Evolutionary conservation across 2,113 vertebrate genomes (phyloP).

Genomic region (Theristicus caerulescens): DNA sequence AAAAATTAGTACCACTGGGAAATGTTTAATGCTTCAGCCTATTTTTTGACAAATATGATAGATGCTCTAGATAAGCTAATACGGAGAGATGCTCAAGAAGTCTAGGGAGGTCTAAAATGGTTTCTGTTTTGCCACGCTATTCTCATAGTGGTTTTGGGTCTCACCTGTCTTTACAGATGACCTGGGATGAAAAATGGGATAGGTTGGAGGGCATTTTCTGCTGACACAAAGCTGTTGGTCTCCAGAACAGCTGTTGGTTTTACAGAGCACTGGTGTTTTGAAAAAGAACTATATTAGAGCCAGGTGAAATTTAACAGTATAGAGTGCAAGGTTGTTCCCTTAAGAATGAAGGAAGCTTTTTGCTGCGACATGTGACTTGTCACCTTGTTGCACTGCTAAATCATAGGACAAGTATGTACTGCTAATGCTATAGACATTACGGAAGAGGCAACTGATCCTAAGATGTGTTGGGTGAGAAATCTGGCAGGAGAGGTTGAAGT

Average conservation of each 20-base stretch:
- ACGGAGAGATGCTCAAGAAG: neutral
- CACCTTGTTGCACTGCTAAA: neutral
- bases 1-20: conserved; percentile 9
- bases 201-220: neutral
- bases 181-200: neutral
- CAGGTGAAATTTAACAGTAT: neutral
- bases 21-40: neutral
- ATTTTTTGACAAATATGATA: neutral
- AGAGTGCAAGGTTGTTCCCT: neutral
- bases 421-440: neutral
- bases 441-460: neutral
- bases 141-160: neutral
- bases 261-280: neutral
- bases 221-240: neutral
- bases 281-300: neutral
- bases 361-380: neutral
- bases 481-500: neutral
- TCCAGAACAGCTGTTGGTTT: neutral
- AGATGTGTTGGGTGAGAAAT: neutral
- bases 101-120: neutral
- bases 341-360: neutral
- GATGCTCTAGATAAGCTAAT: neutral
- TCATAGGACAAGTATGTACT: neutral
- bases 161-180: neutral
- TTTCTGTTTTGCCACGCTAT: neutral